Percentiles rank a stretch among this genome's conserved stretches.
Conservation (phyloP, 2,113 vertebrate species). For the Hippolais icterina region DNA sequence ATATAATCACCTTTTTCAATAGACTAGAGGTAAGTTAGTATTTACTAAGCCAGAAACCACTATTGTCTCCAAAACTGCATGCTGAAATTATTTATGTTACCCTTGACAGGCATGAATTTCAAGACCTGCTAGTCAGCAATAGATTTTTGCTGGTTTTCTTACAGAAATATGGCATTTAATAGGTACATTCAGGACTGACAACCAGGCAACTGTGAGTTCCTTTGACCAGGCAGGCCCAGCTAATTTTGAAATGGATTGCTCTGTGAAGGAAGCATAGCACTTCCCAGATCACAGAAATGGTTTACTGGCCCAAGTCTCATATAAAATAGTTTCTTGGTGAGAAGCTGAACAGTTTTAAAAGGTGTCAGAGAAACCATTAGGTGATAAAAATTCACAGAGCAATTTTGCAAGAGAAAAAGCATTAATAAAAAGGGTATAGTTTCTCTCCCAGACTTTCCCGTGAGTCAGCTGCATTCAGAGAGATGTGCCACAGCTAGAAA, state of each 20-base stretch:
- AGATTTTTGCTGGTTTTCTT: background rate
- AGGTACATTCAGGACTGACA: background rate
- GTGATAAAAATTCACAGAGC: constrained; percentile 27
- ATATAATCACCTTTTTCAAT: background rate
- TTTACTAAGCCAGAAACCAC: background rate
- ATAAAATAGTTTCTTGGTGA: constrained; percentile 25
- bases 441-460: background rate
- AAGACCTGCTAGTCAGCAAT: constrained; percentile 22
- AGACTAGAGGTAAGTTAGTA: background rate
- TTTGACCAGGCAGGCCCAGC: background rate
- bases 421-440: background rate
- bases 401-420: constrained; percentile 23
- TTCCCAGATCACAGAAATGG: constrained; percentile 1
- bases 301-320: background rate
- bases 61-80: background rate
- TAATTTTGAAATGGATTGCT: constrained; percentile 39
- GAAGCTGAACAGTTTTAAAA: constrained; percentile 31
- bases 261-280: background rate
- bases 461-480: background rate
- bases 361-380: constrained; percentile 32
- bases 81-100: constrained; percentile 3
- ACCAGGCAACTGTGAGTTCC: background rate
- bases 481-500: background rate
- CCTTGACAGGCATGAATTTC: background rate
- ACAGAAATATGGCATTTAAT: background rate